Percentiles rank a stretch among this genome's conserved stretches.
Evolutionary conservation across 2,888 invertebrate genomes (phyloP).

Genomic region (Rutpela maculata): DNA sequence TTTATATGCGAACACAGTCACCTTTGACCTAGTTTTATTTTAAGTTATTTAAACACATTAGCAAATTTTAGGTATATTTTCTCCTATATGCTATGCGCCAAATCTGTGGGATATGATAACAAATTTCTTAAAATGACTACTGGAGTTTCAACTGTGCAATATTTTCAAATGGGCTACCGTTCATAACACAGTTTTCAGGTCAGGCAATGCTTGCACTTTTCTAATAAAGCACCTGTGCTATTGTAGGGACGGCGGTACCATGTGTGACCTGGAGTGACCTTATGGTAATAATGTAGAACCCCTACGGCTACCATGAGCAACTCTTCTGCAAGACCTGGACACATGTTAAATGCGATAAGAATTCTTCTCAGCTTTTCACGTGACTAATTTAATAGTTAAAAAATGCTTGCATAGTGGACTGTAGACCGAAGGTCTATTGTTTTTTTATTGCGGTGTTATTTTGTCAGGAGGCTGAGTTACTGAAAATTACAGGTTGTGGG

Average conservation of each 20-base stretch:
- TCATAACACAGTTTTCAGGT: background rate
- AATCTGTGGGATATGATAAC: no score
- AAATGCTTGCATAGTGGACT: background rate
- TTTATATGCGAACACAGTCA: no score
- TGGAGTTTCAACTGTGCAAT: no score
- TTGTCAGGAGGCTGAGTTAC: no score
- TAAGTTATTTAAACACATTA: no score
- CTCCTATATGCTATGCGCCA: no score
- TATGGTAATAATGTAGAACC: slow-evolving; percentile 54
- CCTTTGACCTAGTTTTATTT: no score
- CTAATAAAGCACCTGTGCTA: slow-evolving; percentile 41
- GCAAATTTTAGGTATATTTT: no score
- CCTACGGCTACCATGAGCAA: slow-evolving; percentile 54
- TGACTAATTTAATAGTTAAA: slow-evolving; percentile 21
- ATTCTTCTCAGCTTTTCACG: slow-evolving; percentile 29
- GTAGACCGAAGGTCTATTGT: background rate
- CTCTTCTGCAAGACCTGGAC: slow-evolving; percentile 46
- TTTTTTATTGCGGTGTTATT: background rate
- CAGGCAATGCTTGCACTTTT: background rate
- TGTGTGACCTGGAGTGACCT: slow-evolving; percentile 59
- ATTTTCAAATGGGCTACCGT: background rate
- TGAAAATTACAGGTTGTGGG: slow-evolving; percentile 8
- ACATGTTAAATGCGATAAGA: slow-evolving; percentile 39
- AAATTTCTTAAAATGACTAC: no score
- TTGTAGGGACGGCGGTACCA: slow-evolving; percentile 43